Evolutionary conservation across 2,888 invertebrate species (phyloP), one percentile per base, ranked within the genome.

Genomic region (Trypoxylon attenuatum): DNA sequence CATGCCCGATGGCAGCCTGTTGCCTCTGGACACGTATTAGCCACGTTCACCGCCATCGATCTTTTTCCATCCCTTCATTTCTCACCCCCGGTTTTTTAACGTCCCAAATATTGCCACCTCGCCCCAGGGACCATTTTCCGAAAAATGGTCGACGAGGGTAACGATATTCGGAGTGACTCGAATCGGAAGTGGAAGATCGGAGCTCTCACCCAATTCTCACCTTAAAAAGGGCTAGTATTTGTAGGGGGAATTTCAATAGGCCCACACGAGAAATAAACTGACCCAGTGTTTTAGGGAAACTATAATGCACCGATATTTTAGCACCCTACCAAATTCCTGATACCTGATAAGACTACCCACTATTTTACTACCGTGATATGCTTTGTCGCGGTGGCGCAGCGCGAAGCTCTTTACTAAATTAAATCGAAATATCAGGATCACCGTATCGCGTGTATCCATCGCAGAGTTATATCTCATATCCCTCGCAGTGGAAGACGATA

Each of bases 361-460:
- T 10, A 29, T 10, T 1, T 27, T 2, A 6, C 2, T 10, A 10
- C 6, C 27, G 27, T 27, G 3, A 13, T 10, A 10, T n/a, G 33
- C 5, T 33, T 33, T 8, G 41, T 19, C 16, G 8, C 41, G 4
- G 4, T 33, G 3, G 43, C 4, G 19, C 13, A n/a, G 43, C n/a
- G 22, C n/a, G 21, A n/a, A 3, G n/a, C n/a, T n/a, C 33, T 33
- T 33, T 33, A 13, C 5, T 33, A 33, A 33, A 33, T 33, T 33
- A 33, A 33, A 33, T 33, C 33, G 33, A 33, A 13, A 33, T 33
- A 8, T 33, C 13, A 10, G 33, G 13, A 13, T 33, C 10, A 33
- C 5, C 29, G 21, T 29, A 19, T 38, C 52, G 51, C 52, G 38
- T 42, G 52, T 38, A 42, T 52, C 45, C 52, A n/a, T n/a, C n/a